phyloP scores from a whole-genome alignment of 2,888 invertebrate genomes.

The Kryphioiulus occultus region DNA sequence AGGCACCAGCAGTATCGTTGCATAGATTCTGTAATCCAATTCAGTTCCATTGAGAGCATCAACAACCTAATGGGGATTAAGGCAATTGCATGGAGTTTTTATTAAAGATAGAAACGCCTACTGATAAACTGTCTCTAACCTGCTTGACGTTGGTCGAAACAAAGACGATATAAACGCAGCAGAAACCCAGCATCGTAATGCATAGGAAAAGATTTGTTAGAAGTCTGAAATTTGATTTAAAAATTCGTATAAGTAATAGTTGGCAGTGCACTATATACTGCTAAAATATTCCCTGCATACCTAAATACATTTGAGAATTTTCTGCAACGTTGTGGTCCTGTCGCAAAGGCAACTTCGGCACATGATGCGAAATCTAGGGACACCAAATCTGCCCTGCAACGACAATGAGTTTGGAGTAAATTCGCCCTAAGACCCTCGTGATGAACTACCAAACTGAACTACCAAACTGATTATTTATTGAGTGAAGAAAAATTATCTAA shows the following conservation, averaged over 20 bases:
- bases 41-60: background rate
- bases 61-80: conserved; percentile 47
- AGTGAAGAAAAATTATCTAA: no score
- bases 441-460: no score
- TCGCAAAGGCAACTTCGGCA: conserved; percentile 76
- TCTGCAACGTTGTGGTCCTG: conserved; percentile 74
- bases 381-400: conserved; percentile 71
- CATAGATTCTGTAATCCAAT: conserved; percentile 70
- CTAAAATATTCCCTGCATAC: conserved; percentile 57
- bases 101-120: background rate
- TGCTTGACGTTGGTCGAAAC: conserved; percentile 46
- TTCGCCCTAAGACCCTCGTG: no score
- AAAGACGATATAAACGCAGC: conserved; percentile 88
- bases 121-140: background rate
- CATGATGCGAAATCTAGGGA: conserved; percentile 83
- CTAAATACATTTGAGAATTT: conserved; percentile 72
- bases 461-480: no score
- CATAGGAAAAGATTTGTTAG: conserved; percentile 84
- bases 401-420: background rate
- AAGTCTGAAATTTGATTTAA: conserved; percentile 64
- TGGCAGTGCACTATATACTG: background rate
- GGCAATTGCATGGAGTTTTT: background rate
- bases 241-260: background rate
- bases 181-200: conserved; percentile 93
- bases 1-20: conserved; percentile 57